These are phyloP conservation scores for Malthinus flaveolus DNA, from an alignment of 2,888 invertebrate genomes.

Conservation along the genomic window DNA sequence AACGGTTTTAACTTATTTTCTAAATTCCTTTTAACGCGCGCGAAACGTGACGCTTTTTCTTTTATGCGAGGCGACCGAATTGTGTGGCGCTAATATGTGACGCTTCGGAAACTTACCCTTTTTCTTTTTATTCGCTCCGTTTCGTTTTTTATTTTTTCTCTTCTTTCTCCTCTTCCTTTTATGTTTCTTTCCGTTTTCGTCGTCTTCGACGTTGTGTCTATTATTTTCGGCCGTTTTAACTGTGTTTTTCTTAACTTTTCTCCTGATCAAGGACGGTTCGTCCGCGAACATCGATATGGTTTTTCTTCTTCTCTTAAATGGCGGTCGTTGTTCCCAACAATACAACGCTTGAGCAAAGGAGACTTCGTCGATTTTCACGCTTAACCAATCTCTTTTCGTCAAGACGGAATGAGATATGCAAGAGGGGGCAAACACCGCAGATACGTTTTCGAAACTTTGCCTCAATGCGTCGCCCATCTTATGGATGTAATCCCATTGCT, in stretches of 20 bases:
- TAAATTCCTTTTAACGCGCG: background rate
- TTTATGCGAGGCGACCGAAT: too few relatives aligned
- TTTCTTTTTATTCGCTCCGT: slow-evolving; percentile 39
- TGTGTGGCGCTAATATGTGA: too few relatives aligned
- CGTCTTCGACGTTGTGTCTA: slow-evolving; percentile 36
- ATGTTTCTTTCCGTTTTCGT: slow-evolving; percentile 23
- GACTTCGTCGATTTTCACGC: slow-evolving; percentile 77
- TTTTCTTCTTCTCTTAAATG: slow-evolving; percentile 42
- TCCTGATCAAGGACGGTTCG: slow-evolving; percentile 36
- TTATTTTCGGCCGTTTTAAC: slow-evolving; percentile 33
- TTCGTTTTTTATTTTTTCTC: slow-evolving; percentile 37
- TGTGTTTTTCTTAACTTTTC: slow-evolving; percentile 32
- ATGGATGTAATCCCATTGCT: slow-evolving; percentile 93
- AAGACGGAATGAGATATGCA: slow-evolving; percentile 91
- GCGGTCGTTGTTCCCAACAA: slow-evolving; percentile 78
- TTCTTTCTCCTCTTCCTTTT: slow-evolving; percentile 25
- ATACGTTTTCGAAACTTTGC: slow-evolving; percentile 79
- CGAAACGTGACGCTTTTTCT: too few relatives aligned
- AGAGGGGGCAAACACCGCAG: slow-evolving; percentile 89
- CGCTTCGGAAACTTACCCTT: slow-evolving; percentile 38
- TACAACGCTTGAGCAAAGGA: slow-evolving; percentile 81
- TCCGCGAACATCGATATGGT: slow-evolving; percentile 37
- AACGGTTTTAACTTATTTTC: background rate
- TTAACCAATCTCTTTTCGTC: slow-evolving; percentile 84
- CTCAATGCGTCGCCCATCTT: slow-evolving; percentile 85